Evolutionary conservation across 2,113 vertebrate genomes (phyloP).

Genomic region (Rostratula benghalensis): DNA sequence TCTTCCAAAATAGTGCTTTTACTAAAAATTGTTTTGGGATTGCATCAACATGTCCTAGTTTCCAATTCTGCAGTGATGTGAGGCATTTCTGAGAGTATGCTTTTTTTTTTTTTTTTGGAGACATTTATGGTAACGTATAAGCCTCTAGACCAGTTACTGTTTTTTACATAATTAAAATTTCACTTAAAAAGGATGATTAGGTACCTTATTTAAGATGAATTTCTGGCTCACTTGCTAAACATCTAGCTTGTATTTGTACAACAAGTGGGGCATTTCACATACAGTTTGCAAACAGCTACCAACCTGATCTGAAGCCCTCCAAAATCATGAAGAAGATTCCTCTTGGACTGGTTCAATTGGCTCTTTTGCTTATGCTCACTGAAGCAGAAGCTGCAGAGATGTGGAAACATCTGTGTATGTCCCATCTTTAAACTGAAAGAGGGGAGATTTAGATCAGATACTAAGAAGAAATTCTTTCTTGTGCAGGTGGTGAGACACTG

Average conservation of each 20-base stretch:
- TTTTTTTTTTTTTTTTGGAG: not conserved
- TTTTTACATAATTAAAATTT: constrained; percentile 35
- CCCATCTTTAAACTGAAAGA: not conserved
- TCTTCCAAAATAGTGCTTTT: constrained; percentile 1
- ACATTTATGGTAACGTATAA: not conserved
- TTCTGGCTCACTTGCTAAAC: not conserved
- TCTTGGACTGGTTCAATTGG: not conserved
- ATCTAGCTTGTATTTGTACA: not conserved
- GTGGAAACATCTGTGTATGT: not conserved
- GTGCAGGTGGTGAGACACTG: too few relatives aligned
- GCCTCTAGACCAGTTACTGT: not conserved
- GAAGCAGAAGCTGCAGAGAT: not conserved
- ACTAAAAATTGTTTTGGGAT: constrained; percentile 20
- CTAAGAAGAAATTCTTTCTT: too few relatives aligned
- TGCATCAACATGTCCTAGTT: not conserved
- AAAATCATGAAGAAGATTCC: not conserved
- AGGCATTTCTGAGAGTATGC: not conserved
- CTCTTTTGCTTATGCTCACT: not conserved
- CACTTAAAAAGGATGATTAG: not conserved
- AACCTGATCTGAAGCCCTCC: not conserved
- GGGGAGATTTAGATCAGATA: too few relatives aligned
- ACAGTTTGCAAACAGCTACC: not conserved
- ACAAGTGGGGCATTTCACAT: not conserved
- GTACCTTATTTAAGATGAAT: not conserved
- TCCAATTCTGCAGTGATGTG: not conserved